phyloP scores from a whole-genome alignment of 1,140 invertebrate genomes.

The Metaphire vulgaris region DNA sequence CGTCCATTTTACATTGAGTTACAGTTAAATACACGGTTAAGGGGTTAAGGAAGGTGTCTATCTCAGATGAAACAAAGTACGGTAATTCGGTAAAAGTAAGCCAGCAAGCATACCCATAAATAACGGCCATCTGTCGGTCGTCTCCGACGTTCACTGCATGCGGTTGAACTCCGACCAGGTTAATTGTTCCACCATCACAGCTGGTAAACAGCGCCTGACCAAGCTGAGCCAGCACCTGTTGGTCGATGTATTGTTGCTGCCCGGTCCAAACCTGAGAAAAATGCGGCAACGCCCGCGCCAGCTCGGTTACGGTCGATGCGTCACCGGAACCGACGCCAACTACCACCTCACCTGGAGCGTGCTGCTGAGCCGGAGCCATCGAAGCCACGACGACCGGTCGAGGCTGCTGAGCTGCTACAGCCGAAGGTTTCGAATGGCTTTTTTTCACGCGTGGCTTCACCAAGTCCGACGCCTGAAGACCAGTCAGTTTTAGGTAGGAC shows the following conservation, averaged over 20 bases:
- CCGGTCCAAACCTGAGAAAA: constrained; percentile 29
- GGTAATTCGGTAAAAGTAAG: too few relatives aligned
- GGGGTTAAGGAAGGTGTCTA: too few relatives aligned
- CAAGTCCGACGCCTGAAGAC: constrained; percentile 24
- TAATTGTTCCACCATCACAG: neutral
- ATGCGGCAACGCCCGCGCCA: constrained; percentile 9
- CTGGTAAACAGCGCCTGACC: neutral
- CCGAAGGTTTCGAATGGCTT: neutral
- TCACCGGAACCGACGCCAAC: neutral
- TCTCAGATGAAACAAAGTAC: too few relatives aligned
- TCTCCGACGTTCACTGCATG: neutral
- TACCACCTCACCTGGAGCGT: neutral
- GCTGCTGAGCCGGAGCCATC: neutral
- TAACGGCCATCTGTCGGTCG: neutral
- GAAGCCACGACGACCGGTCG: neutral
- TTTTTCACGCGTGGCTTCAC: constrained; percentile 18
- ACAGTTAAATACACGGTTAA: too few relatives aligned
- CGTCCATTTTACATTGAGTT: too few relatives aligned
- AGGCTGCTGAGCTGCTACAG: neutral
- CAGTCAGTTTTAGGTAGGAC: constrained; percentile 24
- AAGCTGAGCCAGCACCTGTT: neutral
- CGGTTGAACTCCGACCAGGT: neutral
- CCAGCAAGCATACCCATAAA: too few relatives aligned
- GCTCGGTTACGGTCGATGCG: neutral
- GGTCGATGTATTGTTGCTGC: constrained; percentile 8